Base-by-base conservation (phyloP, 2,888 invertebrate species). In the Zaprionus obscuricornis region DNA sequence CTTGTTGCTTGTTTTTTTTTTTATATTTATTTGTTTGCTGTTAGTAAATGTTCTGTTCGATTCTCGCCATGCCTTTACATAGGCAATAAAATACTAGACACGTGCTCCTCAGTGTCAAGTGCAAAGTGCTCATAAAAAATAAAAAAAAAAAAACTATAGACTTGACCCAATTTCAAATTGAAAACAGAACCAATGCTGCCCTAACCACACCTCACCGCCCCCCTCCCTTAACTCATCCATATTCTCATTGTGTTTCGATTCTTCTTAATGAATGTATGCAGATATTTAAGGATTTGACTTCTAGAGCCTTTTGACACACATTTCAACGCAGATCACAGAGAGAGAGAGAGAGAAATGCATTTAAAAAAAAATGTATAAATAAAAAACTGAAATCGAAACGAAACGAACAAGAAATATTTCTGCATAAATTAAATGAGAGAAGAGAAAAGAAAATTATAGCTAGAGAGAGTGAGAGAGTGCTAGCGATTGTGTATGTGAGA, bases 301-400 rank as follows among this genome's bases (percentile, higher is more conserved):
- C 45, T 55, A 55, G 29, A 68, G 66, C 55, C 54, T 55, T 63
- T 49, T 69, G 75, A 70, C 74, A 66, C 39, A 67, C 46, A 56
- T 66, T 54, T 8, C 27, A 22, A 20, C 11, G 27, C 27, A 17
- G 4, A 18, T n/a, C 10, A n/a, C n/a, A n/a, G n/a, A n/a, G n/a
- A n/a, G n/a, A n/a, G n/a, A n/a, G n/a, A n/a, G n/a, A 36, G 70
- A 50, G 71, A 82, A 82, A 85, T 74, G 67, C 85, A 74, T 77
- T 73, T 63, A 27, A 55, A 55, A 66, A 43, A 55, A 29, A 10
- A 22, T 13, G 27, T 11, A 57, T 27, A 27, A 18, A 40, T 24
- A 42, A 34, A 14, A 39, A 37, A 73, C 34, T 29, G 34, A 81
- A 54, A 64, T 27, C 33, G 47, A 66, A 74, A 65, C 58, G 47